These are phyloP conservation scores for Gastrophysa polygoni DNA, from an alignment of 2,888 invertebrate species.

Conservation along the genomic window DNA sequence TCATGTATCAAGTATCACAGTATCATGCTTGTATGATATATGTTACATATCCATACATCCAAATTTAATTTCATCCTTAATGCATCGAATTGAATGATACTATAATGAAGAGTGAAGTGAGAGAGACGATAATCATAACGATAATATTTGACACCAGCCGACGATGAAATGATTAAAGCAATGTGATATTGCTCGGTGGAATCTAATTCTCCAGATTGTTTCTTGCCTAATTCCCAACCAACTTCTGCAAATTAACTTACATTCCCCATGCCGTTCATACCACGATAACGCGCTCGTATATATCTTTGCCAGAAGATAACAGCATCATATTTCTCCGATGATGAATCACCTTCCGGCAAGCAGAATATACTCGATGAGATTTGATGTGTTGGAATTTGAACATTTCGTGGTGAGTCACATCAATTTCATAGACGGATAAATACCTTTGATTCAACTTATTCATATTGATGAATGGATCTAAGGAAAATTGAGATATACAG, in stretches of 20 bases:
- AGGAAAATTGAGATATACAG: no score
- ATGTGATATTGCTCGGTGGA: background rate
- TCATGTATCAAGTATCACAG: no score
- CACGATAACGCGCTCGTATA: constrained; percentile 9
- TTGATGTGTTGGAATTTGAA: constrained; percentile 28
- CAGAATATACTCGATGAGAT: constrained; percentile 22
- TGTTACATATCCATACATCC: no score
- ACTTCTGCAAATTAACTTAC: constrained; percentile 4
- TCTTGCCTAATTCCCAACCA: constrained; percentile 3
- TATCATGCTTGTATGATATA: no score
- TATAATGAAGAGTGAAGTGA: no score
- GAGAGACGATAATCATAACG: no score
- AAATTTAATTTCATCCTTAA: no score
- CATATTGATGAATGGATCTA: no score
- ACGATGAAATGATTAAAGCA: background rate
- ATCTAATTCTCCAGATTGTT: constrained; percentile 8
- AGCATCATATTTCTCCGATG: constrained; percentile 21
- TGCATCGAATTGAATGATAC: no score
- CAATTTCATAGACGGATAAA: no score
- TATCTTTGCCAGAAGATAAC: constrained; percentile 22
- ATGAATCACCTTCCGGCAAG: constrained; percentile 27
- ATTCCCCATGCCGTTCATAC: background rate
- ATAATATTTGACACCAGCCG: background rate
- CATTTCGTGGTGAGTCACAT: constrained; percentile 25
- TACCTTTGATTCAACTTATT: no score